These are phyloP conservation scores for Mythimna pallens DNA, from an alignment of 2,888 invertebrate species.

Conservation along the genomic window DNA sequence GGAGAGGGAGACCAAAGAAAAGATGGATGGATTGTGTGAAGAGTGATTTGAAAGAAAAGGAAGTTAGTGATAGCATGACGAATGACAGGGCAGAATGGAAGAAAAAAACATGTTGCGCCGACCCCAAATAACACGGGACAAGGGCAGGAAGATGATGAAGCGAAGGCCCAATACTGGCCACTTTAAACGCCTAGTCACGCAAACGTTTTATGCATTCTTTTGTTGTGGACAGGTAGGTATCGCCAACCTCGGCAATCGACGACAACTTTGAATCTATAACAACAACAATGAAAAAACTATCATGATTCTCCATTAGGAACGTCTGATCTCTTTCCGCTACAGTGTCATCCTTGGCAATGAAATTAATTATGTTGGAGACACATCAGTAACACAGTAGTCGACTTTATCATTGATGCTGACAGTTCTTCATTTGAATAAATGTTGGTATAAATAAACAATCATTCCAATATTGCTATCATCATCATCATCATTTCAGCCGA, in stretches of 20 bases:
- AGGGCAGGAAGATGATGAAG: no score
- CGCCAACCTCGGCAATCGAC: constrained; percentile 47
- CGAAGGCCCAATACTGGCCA: constrained; percentile 35
- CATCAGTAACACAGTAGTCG: neutral
- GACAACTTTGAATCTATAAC: constrained; percentile 55
- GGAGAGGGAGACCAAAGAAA: no score
- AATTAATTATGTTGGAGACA: neutral
- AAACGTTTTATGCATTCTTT: constrained; percentile 59
- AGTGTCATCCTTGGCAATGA: constrained; percentile 21
- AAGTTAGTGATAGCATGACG: no score
- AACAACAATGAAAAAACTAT: constrained; percentile 36
- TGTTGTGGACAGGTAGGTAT: constrained; percentile 44
- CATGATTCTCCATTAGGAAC: constrained; percentile 34
- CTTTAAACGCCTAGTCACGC: constrained; percentile 66
- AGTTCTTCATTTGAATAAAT: neutral
- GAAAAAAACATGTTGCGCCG: no score
- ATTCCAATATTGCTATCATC: no score
- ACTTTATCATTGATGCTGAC: neutral
- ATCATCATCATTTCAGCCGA: no score
- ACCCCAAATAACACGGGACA: no score
- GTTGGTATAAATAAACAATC: neutral
- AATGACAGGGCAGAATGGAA: no score
- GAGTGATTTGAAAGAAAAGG: no score
- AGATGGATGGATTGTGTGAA: no score
- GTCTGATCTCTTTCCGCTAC: constrained; percentile 16